These are phyloP conservation scores for Osedax frankpressi DNA, from an alignment of 2,888 invertebrate species.

Conservation along the genomic window DNA sequence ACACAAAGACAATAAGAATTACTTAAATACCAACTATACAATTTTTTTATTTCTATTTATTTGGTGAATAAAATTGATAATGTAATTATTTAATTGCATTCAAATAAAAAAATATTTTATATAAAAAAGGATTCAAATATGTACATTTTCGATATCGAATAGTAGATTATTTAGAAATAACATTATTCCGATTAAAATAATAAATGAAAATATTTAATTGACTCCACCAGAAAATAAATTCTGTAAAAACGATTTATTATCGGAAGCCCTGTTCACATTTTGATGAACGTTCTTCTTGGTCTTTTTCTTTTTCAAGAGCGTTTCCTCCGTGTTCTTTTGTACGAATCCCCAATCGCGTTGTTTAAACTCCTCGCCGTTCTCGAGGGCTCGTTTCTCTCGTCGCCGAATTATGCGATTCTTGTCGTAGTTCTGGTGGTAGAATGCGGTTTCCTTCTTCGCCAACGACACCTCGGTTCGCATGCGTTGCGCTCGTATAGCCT, in stretches of 20 bases:
- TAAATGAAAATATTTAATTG: too few relatives aligned
- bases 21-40: too few relatives aligned
- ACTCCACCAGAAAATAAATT: slow-evolving; percentile 13
- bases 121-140: too few relatives aligned
- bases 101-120: too few relatives aligned
- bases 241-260: slow-evolving; percentile 6
- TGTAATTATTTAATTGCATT: too few relatives aligned
- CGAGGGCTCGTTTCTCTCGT: slow-evolving; percentile 31
- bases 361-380: slow-evolving; percentile 20
- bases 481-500: slow-evolving; percentile 73
- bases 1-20: too few relatives aligned
- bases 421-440: slow-evolving; percentile 64
- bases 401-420: slow-evolving; percentile 57
- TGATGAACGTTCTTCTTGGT: not conserved
- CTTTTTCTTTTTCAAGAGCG: slow-evolving; percentile 27
- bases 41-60: too few relatives aligned
- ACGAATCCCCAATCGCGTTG: slow-evolving; percentile 27
- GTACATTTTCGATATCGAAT: too few relatives aligned
- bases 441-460: slow-evolving; percentile 77
- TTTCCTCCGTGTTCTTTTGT: slow-evolving; percentile 34
- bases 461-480: slow-evolving; percentile 73
- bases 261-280: not conserved
- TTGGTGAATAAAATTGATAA: too few relatives aligned
- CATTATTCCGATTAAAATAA: too few relatives aligned
- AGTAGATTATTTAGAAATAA: too few relatives aligned